Evolutionary conservation across 2,888 invertebrate genomes (phyloP), one percentile per base, ranked within the genome.

Genomic region (Temnothorax unifasciatus): DNA sequence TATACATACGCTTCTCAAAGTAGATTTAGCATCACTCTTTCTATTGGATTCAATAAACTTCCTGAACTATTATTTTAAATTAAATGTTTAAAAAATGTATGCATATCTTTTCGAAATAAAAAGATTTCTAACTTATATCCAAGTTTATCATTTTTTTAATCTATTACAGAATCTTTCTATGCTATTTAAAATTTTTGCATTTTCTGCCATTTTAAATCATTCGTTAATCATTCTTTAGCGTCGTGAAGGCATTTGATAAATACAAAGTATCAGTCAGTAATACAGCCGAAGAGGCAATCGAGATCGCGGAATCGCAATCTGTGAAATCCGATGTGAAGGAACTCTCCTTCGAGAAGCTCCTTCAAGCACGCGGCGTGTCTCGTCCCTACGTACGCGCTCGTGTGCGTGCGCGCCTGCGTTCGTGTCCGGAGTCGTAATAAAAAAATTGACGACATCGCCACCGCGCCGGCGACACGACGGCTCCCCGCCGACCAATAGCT

Each of bases 391-490:
- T 59, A 59, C 75, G 79, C 82, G 81, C 84, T 77, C 82, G 87
- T 85, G 86, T 86, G 83, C 84, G 85, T 87, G 74, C 83, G 84
- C 82, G 86, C 71, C 82, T 85, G 92, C 91, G 90, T 87, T 91
- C 90, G 91, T 92, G 92, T 92, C 88, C 89, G 79, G 86, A 88
- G 82, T 84, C 86, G 88, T 87, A 89, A 90, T 90, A 88, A 93
- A 92, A 92, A 90, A 91, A 91, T 91, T 90, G 88, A 90, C 92
- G 92, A 92, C 93, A 93, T 93, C 90, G 92, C 91, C 91, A 91
- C 90, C 91, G 91, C 91, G 89, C 87, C 90, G 90, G 88, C 90
- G 89, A 90, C 92, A 90, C 91, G 91, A 92, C 89, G 91, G 88
- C 90, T 91, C 91, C 89, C 89, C 88, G 91, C 88, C 91, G 89